These are phyloP conservation scores for Limnephilus marmoratus DNA, from an alignment of 2,888 invertebrate species.

Conservation along the genomic window DNA sequence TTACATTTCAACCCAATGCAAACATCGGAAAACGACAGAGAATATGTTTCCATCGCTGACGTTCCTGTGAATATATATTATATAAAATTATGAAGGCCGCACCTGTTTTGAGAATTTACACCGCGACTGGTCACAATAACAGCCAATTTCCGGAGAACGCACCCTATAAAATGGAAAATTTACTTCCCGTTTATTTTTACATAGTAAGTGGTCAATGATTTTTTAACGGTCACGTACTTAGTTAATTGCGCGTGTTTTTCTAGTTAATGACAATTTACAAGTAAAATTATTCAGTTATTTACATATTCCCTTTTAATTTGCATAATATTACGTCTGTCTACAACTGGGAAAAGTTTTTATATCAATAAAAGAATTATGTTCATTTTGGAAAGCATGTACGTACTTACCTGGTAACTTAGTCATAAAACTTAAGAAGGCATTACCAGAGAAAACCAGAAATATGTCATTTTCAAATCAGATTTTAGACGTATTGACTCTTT, in stretches of 20 bases:
- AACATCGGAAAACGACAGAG: not conserved
- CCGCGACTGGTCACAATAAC: not conserved
- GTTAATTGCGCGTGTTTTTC: not conserved
- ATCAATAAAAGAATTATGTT: too few species aligned
- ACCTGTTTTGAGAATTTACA: not conserved
- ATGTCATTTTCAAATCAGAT: too few species aligned
- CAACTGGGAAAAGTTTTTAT: too few species aligned
- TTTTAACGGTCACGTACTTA: not conserved
- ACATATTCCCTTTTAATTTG: not conserved
- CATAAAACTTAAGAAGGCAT: too few species aligned
- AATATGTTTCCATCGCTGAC: not conserved
- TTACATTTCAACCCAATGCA: not conserved
- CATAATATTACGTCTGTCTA: too few species aligned
- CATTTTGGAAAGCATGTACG: too few species aligned
- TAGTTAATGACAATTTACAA: not conserved
- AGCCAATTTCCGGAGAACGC: slow-evolving; percentile 2
- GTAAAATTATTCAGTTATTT: not conserved
- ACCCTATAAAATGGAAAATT: not conserved
- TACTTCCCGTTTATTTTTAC: not conserved
- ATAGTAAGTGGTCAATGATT: not conserved
- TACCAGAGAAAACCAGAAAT: too few species aligned
- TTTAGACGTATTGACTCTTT: too few species aligned
- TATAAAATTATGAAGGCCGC: not conserved
- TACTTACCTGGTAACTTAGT: too few species aligned
- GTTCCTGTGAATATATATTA: not conserved